phyloP scores from a whole-genome alignment of 2,797 vertebrate species.

The Hoplostethus atlanticus region DNA sequence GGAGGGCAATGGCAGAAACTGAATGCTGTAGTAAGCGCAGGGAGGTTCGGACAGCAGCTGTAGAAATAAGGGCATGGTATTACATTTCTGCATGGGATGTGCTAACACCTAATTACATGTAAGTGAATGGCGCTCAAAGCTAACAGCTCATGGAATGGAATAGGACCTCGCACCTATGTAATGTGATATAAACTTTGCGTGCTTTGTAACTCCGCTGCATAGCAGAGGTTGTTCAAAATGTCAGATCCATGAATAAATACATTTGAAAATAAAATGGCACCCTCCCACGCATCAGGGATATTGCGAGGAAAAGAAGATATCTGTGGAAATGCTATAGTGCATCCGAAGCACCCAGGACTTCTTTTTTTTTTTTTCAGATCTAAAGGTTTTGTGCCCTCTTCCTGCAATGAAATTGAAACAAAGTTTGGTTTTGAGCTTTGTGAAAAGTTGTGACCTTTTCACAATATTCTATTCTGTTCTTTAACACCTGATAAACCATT shows the following conservation, averaged over 20 bases:
- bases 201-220: constrained; percentile 66
- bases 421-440: constrained; percentile 69
- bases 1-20: not conserved
- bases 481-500: constrained; percentile 70
- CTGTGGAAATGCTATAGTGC: constrained; percentile 46
- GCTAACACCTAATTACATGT: constrained; percentile 24
- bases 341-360: constrained; percentile 41
- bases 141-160: constrained; percentile 52
- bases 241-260: constrained; percentile 81
- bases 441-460: constrained; percentile 61
- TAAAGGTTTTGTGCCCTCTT: constrained; percentile 58
- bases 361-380: constrained; percentile 31
- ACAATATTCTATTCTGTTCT: constrained; percentile 60
- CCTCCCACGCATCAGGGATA: constrained; percentile 61
- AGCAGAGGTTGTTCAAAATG: constrained; percentile 76
- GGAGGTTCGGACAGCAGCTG: too few species aligned
- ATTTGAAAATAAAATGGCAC: constrained; percentile 77
- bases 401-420: constrained; percentile 63
- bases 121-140: constrained; percentile 51
- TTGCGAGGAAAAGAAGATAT: constrained; percentile 39
- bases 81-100: not conserved
- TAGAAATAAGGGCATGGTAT: not conserved
- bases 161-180: constrained; percentile 63
- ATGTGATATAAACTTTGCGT: constrained; percentile 69
- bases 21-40: not conserved